A percentile compares a stretch with the other conserved stretches of the same genome.
Conservation (phyloP, 1,140 invertebrate species). For the Bombus pyrosoma region DNA sequence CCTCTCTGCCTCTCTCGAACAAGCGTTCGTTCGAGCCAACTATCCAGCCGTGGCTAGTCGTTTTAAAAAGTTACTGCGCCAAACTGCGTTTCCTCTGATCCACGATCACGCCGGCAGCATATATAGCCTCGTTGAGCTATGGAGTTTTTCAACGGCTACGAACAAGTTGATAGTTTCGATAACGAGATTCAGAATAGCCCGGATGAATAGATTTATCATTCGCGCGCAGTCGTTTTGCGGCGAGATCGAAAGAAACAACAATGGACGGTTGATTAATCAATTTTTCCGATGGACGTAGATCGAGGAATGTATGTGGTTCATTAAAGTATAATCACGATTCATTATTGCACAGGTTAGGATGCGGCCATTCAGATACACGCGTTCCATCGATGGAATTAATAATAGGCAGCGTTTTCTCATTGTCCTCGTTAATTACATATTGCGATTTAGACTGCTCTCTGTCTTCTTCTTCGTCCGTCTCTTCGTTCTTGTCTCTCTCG, state of each 20-base stretch:
- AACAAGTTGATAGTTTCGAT: not conserved
- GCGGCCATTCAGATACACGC: slow-evolving; percentile 1
- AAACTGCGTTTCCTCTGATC: not conserved
- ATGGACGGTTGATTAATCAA: slow-evolving; percentile 17
- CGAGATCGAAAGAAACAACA: not conserved
- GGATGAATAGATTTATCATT: not conserved
- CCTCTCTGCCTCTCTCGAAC: too few relatives aligned
- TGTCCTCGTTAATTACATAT: slow-evolving; percentile 37
- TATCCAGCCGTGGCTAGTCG: not conserved
- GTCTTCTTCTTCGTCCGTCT: too few relatives aligned
- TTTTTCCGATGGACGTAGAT: slow-evolving; percentile 8
- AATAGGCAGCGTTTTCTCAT: slow-evolving; percentile 1
- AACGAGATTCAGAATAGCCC: not conserved
- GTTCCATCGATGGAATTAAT: slow-evolving; percentile 28
- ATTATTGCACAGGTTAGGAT: slow-evolving; percentile 15
- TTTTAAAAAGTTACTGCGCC: slow-evolving; percentile 1
- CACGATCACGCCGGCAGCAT: not conserved
- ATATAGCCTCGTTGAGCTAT: not conserved
- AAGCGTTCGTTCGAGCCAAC: not conserved
- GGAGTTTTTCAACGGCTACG: not conserved
- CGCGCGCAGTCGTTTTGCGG: not conserved
- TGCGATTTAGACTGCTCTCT: not conserved
- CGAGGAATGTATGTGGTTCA: slow-evolving; percentile 18
- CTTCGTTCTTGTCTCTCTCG: not conserved
- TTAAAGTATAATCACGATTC: slow-evolving; percentile 36